Conservation (phyloP, 2,888 invertebrate genomes). For the Zaprionus lineosus region DNA sequence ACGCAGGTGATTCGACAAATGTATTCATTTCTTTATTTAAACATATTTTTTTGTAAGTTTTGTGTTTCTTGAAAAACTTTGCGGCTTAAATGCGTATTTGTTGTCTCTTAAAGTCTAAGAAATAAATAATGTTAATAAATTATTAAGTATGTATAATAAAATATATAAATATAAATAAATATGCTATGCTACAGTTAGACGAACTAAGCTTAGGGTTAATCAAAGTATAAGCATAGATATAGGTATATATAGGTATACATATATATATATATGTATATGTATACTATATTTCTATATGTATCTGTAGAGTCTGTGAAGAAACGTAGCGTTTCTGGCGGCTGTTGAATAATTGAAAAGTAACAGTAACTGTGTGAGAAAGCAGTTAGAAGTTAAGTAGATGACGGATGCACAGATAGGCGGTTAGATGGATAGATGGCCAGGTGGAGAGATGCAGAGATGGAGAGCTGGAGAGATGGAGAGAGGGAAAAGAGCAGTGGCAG, state of each 20-base stretch:
- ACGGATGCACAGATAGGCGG: too few relatives aligned
- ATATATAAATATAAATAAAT: conserved; percentile 75
- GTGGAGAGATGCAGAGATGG: conserved; percentile 25
- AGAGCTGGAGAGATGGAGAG: conserved; percentile 28
- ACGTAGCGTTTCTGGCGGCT: conserved; percentile 3
- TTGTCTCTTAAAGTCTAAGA: conserved; percentile 63
- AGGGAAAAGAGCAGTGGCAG: too few relatives aligned
- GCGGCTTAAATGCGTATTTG: conserved; percentile 62
- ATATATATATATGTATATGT: conserved; percentile 13
- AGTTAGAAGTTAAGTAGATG: conserved; percentile 29
- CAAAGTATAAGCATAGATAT: too few relatives aligned
- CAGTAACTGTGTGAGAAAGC: conserved; percentile 54
- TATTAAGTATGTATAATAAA: too few relatives aligned
- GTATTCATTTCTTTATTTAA: conserved; percentile 11
- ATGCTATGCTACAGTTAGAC: conserved; percentile 66
- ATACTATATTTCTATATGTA: conserved; percentile 1
- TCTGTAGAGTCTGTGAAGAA: conserved; percentile 24
- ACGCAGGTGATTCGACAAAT: too few relatives aligned
- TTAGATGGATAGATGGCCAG: conserved; percentile 7
- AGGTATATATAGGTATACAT: not conserved
- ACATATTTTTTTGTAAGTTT: conserved; percentile 59
- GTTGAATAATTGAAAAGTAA: conserved; percentile 71
- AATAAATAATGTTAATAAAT: conserved; percentile 62
- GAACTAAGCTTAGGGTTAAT: conserved; percentile 53
- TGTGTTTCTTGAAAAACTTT: conserved; percentile 73